phyloP scores from a whole-genome alignment of 2,888 invertebrate genomes.

The Andricus quercusramuli region DNA sequence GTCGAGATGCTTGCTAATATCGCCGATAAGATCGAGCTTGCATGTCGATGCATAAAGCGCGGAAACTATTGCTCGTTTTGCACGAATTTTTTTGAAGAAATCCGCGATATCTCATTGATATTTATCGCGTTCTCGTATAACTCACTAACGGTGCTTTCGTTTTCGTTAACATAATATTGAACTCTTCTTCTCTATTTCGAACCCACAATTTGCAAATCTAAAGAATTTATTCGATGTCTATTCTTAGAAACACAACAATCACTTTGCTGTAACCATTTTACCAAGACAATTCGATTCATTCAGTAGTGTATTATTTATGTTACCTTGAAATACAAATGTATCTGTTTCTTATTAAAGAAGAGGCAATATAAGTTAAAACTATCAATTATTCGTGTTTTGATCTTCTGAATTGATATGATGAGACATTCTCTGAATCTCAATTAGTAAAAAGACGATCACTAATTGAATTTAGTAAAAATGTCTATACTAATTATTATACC shows the following conservation, averaged over 20 bases:
- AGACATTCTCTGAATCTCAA: too few relatives aligned
- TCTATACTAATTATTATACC: too few relatives aligned
- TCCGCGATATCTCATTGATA: slow-evolving; percentile 30
- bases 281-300: too few relatives aligned
- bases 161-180: slow-evolving; percentile 32
- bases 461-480: too few relatives aligned
- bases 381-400: too few relatives aligned
- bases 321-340: too few relatives aligned
- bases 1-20: slow-evolving; percentile 67
- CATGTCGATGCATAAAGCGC: slow-evolving; percentile 53
- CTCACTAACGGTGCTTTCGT: slow-evolving; percentile 27
- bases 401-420: too few relatives aligned
- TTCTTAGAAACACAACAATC: background rate
- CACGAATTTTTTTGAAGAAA: slow-evolving; percentile 12
- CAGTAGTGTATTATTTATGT: too few relatives aligned
- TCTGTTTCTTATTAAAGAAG: too few relatives aligned
- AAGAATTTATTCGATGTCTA: background rate
- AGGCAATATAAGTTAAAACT: too few relatives aligned
- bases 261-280: background rate
- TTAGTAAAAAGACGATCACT: too few relatives aligned
- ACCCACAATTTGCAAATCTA: background rate
- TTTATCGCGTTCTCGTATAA: slow-evolving; percentile 9
- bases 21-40: slow-evolving; percentile 64
- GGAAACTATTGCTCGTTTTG: slow-evolving; percentile 48
- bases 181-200: background rate